Percentiles rank a stretch among this genome's conserved stretches.
These are phyloP conservation scores for Bembecia ichneumoniformis DNA, from an alignment of 2,888 invertebrate genomes.

Conservation along the genomic window DNA sequence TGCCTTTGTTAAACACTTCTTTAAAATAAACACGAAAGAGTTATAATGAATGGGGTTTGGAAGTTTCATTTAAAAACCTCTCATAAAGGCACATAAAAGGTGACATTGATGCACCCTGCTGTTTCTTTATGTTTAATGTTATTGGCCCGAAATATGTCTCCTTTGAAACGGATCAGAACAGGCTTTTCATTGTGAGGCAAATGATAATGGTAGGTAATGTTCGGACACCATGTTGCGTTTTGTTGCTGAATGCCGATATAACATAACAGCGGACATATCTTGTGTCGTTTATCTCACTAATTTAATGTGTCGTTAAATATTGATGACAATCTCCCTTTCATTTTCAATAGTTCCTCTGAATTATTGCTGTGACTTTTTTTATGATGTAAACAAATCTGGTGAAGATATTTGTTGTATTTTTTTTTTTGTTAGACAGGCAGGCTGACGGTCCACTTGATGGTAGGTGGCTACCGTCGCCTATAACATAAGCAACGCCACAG, in stretches of 20 bases:
- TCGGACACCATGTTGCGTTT: conserved; percentile 59
- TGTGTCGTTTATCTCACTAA: too few species aligned
- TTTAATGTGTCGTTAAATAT: too few species aligned
- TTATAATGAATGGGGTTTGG: conserved; percentile 2
- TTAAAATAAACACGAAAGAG: conserved; percentile 6
- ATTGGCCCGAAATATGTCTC: conserved; percentile 55
- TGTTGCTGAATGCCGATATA: conserved; percentile 19
- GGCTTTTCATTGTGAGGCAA: conserved; percentile 59
- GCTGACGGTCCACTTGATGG: too few species aligned
- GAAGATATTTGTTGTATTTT: too few species aligned
- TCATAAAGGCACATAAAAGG: conserved; percentile 47
- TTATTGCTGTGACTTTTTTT: too few species aligned
- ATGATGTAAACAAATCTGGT: too few species aligned
- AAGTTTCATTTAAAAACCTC: conserved; percentile 29
- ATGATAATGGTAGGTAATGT: conserved; percentile 65
- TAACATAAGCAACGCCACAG: too few species aligned
- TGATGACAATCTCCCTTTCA: too few species aligned
- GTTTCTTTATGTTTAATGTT: conserved; percentile 65
- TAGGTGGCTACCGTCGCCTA: too few species aligned
- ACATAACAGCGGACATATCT: neutral
- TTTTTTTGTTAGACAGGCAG: too few species aligned
- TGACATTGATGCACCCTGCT: conserved; percentile 63
- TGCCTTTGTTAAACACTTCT: neutral
- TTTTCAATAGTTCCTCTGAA: too few species aligned
- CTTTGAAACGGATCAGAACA: conserved; percentile 49